phyloP scores from a whole-genome alignment of 2,888 invertebrate species.

The Muscina levida region DNA sequence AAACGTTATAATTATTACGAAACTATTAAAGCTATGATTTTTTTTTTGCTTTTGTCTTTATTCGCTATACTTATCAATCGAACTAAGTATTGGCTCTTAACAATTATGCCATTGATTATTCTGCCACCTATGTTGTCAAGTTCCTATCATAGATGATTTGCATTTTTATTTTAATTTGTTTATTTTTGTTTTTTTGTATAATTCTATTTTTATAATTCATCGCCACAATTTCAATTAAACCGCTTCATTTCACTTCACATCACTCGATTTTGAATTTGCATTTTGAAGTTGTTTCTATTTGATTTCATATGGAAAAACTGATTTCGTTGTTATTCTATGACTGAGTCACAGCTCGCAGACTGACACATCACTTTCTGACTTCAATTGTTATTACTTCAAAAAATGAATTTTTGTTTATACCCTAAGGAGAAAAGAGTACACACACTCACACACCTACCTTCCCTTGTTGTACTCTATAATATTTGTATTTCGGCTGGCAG shows the following conservation, averaged over 20 bases:
- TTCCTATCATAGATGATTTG: no score
- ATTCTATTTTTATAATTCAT: constrained; percentile 25
- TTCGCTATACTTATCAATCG: no score
- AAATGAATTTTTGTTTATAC: background rate
- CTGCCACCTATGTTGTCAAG: no score
- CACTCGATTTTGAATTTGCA: background rate
- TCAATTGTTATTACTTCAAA: constrained; percentile 28
- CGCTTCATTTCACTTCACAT: background rate
- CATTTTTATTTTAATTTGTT: no score
- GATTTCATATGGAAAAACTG: background rate
- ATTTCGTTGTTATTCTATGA: background rate
- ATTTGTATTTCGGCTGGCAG: no score
- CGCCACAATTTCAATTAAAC: background rate
- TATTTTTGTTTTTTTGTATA: background rate
- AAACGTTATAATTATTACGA: background rate
- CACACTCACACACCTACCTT: no score
- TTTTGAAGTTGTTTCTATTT: background rate
- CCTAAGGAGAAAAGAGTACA: no score
- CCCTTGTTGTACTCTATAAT: no score
- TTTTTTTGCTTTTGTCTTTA: background rate
- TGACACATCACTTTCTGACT: constrained; percentile 27
- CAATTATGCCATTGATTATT: no score
- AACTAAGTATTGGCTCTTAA: background rate
- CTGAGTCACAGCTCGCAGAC: constrained; percentile 12
- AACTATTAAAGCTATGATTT: background rate